Evolutionary conservation across 2,797 vertebrate genomes (phyloP).

Genomic region (Amniataba percoides): DNA sequence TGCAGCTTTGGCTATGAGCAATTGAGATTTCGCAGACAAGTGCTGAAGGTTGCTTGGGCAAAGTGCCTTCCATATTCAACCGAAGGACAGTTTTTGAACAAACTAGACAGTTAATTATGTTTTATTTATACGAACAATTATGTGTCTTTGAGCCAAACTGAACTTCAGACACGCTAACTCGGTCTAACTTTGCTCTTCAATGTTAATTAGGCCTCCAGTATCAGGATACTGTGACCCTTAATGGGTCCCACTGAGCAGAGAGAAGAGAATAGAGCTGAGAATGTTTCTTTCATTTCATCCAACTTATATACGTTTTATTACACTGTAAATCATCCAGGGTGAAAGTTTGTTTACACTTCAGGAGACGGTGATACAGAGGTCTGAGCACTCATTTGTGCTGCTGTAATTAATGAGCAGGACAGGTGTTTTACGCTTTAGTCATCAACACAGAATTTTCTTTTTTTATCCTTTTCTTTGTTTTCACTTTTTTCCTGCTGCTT

Average conservation of each 20-base stretch:
- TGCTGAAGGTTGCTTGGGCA: constrained; percentile 58
- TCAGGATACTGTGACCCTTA: constrained; percentile 14
- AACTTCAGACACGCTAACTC: constrained; percentile 44
- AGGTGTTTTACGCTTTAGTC: neutral
- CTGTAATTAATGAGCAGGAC: neutral
- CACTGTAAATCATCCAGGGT: neutral
- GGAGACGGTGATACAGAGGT: neutral
- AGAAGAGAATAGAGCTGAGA: constrained; percentile 16
- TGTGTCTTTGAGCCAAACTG: constrained; percentile 36
- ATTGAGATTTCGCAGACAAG: constrained; percentile 35
- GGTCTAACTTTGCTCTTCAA: constrained; percentile 22
- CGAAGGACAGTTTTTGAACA: constrained; percentile 56
- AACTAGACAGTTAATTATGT: constrained; percentile 54
- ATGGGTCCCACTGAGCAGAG: neutral
- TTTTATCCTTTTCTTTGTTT: too few species aligned
- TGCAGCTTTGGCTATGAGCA: constrained; percentile 21
- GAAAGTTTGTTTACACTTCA: neutral
- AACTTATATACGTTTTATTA: neutral
- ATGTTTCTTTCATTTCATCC: constrained; percentile 10
- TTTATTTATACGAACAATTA: constrained; percentile 49
- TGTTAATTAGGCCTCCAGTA: constrained; percentile 34
- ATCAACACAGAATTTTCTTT: neutral
- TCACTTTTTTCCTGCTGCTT: too few species aligned
- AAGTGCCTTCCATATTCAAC: constrained; percentile 41
- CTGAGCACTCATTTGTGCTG: neutral